Evolutionary conservation across 1,140 invertebrate species (phyloP), one percentile per base, ranked within the genome.

Genomic region (Drosophila malerkotliana): DNA sequence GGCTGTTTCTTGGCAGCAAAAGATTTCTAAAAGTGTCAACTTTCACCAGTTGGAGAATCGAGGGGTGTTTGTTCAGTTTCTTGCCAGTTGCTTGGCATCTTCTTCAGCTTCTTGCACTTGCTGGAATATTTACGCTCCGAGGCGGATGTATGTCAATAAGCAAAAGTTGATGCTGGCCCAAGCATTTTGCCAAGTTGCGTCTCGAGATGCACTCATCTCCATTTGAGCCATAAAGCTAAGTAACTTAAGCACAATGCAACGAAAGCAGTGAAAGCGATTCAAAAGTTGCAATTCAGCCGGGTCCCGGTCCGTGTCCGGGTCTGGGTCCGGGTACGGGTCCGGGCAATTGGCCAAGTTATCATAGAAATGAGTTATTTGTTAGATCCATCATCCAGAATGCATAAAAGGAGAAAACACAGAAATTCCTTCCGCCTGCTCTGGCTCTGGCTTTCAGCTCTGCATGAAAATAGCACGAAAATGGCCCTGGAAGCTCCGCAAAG

Each of bases 311-410:
- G 49, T 6, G 41, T 18, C 6, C 14, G 14, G 8, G 14, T 14
- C n/a, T 0, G 41, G 14, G 39, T n/a, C 14, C 4, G 39, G 4
- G 49, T 64, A 34, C 10, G 26, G 24, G 30, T 37, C 28, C 67
- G 63, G 67, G 63, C 55, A 76, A 76, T 76, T 76, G 73, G 59
- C 54, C 78, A 58, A 76, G 77, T 79, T 79, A 79, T 80, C 77
- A 79, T 80, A 79, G 63, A 80, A 79, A 79, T 79, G 77, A 79
- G 72, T 58, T 76, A 71, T 75, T 80, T 76, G 47, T 64, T 63
- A 76, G 58, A 80, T 63, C 61, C 63, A 79, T 71, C 64, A 76
- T 41, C 54, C 26, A 52, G 72, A 80, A 80, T 71, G 49, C 47
- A 79, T 78, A 79, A 73, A 37, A 79, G 60, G 41, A 61, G 37